Evolutionary conservation across 2,113 vertebrate species (phyloP).

Genomic region (Tiliqua scincoides): DNA sequence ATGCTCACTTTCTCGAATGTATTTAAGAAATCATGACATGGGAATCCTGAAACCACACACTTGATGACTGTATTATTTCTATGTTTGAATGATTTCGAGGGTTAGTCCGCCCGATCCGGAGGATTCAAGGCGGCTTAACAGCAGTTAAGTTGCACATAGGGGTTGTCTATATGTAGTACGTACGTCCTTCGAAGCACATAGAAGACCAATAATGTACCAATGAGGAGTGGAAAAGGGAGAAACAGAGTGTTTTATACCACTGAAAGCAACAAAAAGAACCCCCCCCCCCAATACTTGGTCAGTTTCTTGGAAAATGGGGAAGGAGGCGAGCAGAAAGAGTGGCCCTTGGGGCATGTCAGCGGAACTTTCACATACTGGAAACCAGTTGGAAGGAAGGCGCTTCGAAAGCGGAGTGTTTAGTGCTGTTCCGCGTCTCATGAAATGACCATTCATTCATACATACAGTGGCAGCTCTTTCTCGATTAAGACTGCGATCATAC

Average conservation of each 20-base stretch:
- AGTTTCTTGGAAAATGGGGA: not conserved
- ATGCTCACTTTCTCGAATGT: not conserved
- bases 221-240: not conserved
- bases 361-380: not conserved
- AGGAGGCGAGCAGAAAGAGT: not conserved
- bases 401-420: not conserved
- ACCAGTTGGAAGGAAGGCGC: not conserved
- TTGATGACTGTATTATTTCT: not conserved
- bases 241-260: not conserved
- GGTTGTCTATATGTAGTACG: too few relatives aligned
- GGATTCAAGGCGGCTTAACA: not conserved
- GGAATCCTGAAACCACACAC: not conserved
- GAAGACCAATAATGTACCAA: accelerated
- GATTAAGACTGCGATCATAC: too few relatives aligned
- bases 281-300: not conserved
- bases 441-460: not conserved
- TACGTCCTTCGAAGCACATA: not conserved
- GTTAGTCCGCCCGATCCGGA: not conserved
- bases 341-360: not conserved
- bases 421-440: not conserved
- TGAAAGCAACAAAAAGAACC: not conserved
- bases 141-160: not conserved
- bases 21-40: not conserved
- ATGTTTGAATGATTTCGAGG: not conserved
- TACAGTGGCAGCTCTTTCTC: not conserved